A percentile compares a stretch with the other conserved stretches of the same genome.
phyloP scores from a whole-genome alignment of 2,797 vertebrate genomes.

The Prunella strophiata region DNA sequence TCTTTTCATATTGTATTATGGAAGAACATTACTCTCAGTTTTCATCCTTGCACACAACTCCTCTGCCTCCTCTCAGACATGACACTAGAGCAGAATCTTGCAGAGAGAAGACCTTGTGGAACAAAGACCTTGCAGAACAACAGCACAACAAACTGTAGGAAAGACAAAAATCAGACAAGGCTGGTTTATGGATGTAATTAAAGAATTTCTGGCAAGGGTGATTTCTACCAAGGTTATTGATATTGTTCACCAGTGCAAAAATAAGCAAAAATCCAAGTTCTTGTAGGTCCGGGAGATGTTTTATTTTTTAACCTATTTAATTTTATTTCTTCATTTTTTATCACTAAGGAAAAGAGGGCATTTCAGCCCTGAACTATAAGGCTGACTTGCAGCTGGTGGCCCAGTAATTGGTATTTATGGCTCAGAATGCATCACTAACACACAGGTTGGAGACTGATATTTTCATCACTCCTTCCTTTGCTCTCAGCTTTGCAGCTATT shows the following conservation, averaged over 20 bases:
- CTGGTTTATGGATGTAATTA: not conserved
- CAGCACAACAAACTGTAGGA: not conserved
- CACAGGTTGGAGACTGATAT: slow-evolving; percentile 4
- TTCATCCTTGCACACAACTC: not conserved
- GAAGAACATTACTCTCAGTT: not conserved
- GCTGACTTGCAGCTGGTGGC: not conserved
- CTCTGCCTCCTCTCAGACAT: not conserved
- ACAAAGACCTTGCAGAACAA: not conserved
- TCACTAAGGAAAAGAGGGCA: not conserved
- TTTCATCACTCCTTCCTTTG: slow-evolving; percentile 27
- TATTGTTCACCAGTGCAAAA: not conserved
- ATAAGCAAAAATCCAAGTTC: not conserved
- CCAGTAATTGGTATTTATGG: slow-evolving; percentile 33
- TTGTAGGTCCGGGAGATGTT: not conserved
- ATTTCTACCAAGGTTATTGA: not conserved
- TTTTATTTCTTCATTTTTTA: not conserved
- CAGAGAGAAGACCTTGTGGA: not conserved
- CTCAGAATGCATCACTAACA: slow-evolving; percentile 1
- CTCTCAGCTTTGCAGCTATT: slow-evolving; percentile 16
- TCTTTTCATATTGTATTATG: not conserved
- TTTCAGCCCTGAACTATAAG: not conserved
- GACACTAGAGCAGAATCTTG: not conserved
- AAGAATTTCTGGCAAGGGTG: not conserved
- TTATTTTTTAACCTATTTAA: not conserved
- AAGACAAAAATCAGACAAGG: not conserved